phyloP scores from a whole-genome alignment of 2,797 vertebrate species.

The Picus viridis region DNA sequence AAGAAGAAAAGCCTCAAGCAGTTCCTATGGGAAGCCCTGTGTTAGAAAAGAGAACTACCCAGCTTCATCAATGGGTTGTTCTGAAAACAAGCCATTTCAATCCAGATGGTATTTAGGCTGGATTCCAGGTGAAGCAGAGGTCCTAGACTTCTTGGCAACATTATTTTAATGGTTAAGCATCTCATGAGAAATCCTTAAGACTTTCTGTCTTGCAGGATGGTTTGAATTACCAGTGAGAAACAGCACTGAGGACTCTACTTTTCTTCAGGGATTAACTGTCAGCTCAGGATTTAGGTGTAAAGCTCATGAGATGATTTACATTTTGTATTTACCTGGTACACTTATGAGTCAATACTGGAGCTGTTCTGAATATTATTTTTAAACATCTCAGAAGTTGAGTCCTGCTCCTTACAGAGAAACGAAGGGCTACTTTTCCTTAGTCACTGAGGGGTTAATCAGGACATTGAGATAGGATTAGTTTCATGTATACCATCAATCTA shows the following conservation, averaged over 20 bases:
- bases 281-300: slow-evolving; percentile 29
- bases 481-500: background rate
- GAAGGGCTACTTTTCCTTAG: background rate
- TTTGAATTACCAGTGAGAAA: slow-evolving; percentile 49
- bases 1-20: background rate
- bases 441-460: background rate
- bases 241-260: background rate
- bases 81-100: background rate
- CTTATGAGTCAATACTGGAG: background rate
- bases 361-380: background rate
- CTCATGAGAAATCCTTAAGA: background rate
- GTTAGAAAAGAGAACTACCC: background rate
- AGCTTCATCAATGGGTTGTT: background rate
- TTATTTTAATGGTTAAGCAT: too few relatives aligned
- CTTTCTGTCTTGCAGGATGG: background rate
- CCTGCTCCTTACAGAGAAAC: background rate
- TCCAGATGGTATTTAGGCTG: background rate
- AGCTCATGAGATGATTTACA: background rate
- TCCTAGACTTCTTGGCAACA: slow-evolving; percentile 13
- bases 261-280: background rate
- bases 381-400: background rate
- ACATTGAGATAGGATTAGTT: background rate
- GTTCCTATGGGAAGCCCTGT: background rate
- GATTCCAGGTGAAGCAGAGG: slow-evolving; percentile 28
- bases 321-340: background rate